Evolutionary conservation across 2,888 invertebrate genomes (phyloP).

Genomic region (Liposcelis brunnea): DNA sequence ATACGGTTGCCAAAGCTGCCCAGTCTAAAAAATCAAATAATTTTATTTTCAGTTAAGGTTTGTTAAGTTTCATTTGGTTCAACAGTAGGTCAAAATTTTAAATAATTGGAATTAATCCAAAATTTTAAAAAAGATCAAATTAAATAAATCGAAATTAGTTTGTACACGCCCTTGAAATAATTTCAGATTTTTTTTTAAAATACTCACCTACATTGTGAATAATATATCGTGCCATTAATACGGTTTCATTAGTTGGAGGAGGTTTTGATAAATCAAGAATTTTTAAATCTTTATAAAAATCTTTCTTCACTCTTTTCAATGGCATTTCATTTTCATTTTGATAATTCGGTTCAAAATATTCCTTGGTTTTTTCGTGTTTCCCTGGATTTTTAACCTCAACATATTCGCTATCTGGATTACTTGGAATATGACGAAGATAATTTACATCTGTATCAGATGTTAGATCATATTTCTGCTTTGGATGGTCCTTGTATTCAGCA

Average conservation of each 20-base stretch:
- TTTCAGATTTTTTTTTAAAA: too few relatives aligned
- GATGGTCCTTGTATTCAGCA: background rate
- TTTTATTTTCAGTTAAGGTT: too few relatives aligned
- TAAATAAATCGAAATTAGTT: too few relatives aligned
- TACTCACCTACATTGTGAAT: conserved; percentile 21
- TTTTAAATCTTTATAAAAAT: conserved; percentile 4
- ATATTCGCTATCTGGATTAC: conserved; percentile 1
- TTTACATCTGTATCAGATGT: background rate
- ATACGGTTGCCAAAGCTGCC: conserved; percentile 22
- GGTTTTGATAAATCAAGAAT: conserved; percentile 14
- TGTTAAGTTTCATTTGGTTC: too few relatives aligned
- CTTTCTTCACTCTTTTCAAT: background rate
- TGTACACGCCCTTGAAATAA: too few relatives aligned
- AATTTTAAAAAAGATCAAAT: too few relatives aligned
- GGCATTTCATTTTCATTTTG: too few relatives aligned
- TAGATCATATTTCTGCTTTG: background rate
- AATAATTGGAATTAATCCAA: too few relatives aligned
- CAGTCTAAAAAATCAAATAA: conserved; percentile 18
- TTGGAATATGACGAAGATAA: background rate
- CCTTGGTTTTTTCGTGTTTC: too few relatives aligned
- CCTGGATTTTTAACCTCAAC: background rate
- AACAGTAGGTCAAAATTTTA: too few relatives aligned
- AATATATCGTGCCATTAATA: conserved; percentile 23
- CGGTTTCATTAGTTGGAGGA: conserved; percentile 21
- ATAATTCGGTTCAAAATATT: too few relatives aligned